phyloP scores from a whole-genome alignment of 2,797 vertebrate species.

The Rhyacichthys aspro region DNA sequence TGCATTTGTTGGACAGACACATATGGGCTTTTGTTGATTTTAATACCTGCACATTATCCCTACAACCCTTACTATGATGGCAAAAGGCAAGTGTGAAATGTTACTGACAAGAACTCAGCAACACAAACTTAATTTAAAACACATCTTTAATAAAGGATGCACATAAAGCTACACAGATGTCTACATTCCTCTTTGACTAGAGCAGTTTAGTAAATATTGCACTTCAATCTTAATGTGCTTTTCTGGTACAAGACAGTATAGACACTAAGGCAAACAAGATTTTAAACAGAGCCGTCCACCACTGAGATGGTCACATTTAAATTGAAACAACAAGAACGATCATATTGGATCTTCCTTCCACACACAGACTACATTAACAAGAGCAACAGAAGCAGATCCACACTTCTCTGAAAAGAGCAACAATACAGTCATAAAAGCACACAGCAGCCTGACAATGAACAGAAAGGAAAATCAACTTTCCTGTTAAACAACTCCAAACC shows the following conservation, averaged over 20 bases:
- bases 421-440: constrained; percentile 24
- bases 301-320: constrained; percentile 13
- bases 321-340: constrained; percentile 9
- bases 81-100: background rate
- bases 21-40: too few species aligned
- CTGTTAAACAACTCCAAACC: constrained; percentile 11
- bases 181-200: constrained; percentile 65
- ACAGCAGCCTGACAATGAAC: background rate
- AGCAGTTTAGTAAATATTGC: constrained; percentile 60
- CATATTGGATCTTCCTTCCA: constrained; percentile 5
- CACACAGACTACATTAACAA: constrained; percentile 17
- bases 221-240: constrained; percentile 70
- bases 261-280: constrained; percentile 57
- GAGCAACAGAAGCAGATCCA: constrained; percentile 38
- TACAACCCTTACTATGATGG: too few species aligned
- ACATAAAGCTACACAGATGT: constrained; percentile 55
- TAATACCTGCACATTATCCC: too few species aligned
- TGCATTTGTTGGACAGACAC: too few species aligned
- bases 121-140: constrained; percentile 37
- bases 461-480: background rate
- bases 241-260: constrained; percentile 44
- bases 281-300: constrained; percentile 16
- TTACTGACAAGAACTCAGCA: background rate
- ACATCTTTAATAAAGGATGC: constrained; percentile 66
- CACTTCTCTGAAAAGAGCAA: constrained; percentile 44